A percentile compares a stretch with the other conserved stretches of the same genome.
Conservation (phyloP, 2,888 invertebrate species). For the Nesidiocoris tenuis region DNA sequence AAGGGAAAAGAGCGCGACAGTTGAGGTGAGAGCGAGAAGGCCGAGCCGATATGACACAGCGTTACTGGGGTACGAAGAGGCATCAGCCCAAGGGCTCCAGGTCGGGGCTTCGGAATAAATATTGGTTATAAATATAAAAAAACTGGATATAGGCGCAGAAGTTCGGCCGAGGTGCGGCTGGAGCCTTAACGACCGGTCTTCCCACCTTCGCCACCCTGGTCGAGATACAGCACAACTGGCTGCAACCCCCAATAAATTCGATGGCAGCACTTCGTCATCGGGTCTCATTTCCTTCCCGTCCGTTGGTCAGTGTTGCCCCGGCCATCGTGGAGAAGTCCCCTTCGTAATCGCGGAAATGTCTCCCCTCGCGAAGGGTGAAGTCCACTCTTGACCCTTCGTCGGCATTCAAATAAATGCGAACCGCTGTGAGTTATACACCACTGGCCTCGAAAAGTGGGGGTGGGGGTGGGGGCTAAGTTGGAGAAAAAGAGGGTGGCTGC, state of each 20-base stretch:
- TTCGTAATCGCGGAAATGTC: constrained; percentile 16
- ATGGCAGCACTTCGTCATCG: constrained; percentile 17
- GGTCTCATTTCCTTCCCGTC: constrained; percentile 19
- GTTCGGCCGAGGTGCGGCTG: not conserved
- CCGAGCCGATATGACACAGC: constrained; percentile 11
- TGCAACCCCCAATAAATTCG: constrained; percentile 13
- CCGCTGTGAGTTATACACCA: not conserved
- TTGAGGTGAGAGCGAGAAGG: not conserved
- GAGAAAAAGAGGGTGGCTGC: not conserved
- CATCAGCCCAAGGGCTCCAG: not conserved
- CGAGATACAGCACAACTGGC: constrained; percentile 13
- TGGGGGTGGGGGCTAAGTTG: not conserved
- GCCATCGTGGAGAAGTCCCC: not conserved
- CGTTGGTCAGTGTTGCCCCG: not conserved
- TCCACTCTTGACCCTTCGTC: not conserved
- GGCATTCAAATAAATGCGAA: constrained; percentile 20
- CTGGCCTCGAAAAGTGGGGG: not conserved
- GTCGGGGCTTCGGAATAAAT: not conserved
- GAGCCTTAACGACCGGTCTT: not conserved
- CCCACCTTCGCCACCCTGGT: not conserved
- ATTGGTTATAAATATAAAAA: constrained; percentile 28
- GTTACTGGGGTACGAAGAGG: constrained; percentile 3
- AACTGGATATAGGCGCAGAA: not conserved
- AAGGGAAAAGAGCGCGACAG: not conserved
- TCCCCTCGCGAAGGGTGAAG: not conserved